These are phyloP conservation scores for Philotrypesis tridentata DNA, from an alignment of 1,140 invertebrate genomes.

Conservation along the genomic window DNA sequence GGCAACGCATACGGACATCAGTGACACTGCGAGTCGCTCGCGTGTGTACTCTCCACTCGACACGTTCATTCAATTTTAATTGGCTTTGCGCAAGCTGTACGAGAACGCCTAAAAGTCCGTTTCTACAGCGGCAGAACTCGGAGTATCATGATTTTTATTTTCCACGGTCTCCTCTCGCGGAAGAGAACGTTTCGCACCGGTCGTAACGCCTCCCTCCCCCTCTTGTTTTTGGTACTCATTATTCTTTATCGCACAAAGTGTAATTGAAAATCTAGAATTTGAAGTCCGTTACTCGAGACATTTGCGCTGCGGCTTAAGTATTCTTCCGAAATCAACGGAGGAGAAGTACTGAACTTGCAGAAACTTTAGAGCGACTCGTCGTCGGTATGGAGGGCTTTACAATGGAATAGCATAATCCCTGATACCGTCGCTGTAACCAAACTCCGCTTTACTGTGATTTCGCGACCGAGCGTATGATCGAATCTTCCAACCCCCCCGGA, in stretches of 20 bases:
- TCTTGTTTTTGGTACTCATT: not conserved
- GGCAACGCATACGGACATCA: not conserved
- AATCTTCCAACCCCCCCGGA: not conserved
- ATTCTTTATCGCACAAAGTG: no score
- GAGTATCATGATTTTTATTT: no score
- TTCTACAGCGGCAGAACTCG: no score
- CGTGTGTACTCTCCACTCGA: not conserved
- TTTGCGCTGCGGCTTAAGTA: no score
- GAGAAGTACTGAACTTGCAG: not conserved
- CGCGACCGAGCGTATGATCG: not conserved
- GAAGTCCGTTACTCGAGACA: not conserved
- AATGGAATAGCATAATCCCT: not conserved
- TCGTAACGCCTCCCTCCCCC: no score
- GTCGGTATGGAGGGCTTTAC: not conserved
- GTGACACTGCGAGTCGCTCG: not conserved
- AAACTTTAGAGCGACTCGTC: not conserved
- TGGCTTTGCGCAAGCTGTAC: not conserved
- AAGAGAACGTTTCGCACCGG: no score
- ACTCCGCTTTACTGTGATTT: not conserved
- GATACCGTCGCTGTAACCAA: not conserved
- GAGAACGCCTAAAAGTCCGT: not conserved
- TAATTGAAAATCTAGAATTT: not conserved
- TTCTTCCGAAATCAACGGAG: not conserved
- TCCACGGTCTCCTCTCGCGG: no score
- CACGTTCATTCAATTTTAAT: constrained; percentile 21